A percentile compares a stretch with the other conserved stretches of the same genome.
Evolutionary conservation across 2,888 invertebrate species (phyloP).

Genomic region (Platycnemis pennipes): DNA sequence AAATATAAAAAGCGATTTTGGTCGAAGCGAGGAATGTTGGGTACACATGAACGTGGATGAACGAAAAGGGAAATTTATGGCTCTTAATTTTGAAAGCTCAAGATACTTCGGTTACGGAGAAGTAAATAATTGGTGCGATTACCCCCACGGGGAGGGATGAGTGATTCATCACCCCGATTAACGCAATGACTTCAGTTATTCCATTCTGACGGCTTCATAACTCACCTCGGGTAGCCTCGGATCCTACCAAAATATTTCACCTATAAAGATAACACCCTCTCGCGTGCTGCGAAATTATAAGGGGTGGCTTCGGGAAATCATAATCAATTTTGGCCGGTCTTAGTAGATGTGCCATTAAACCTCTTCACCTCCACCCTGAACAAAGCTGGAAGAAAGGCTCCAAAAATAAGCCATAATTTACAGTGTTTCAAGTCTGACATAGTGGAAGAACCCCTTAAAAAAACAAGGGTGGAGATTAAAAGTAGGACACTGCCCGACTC

Average conservation of each 20-base stretch:
- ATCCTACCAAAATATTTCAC: not conserved
- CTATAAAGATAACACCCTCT: not conserved
- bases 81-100: not conserved
- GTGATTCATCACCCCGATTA: not conserved
- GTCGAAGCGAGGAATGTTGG: too few species aligned
- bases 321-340: too few species aligned
- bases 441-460: too few species aligned
- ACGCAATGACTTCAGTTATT: not conserved
- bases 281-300: not conserved
- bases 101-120: not conserved
- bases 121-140: not conserved
- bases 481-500: too few species aligned
- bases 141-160: not conserved
- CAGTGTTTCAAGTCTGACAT: too few species aligned
- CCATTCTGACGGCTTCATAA: not conserved
- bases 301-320: not conserved
- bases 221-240: not conserved
- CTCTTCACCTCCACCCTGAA: too few species aligned
- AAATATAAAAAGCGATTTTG: too few species aligned
- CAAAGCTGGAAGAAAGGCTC: too few species aligned
- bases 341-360: too few species aligned
- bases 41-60: too few species aligned
- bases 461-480: too few species aligned
- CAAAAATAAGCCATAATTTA: too few species aligned
- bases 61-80: not conserved